phyloP scores from a whole-genome alignment of 2,113 vertebrate genomes.

The Poecilia latipinna region DNA sequence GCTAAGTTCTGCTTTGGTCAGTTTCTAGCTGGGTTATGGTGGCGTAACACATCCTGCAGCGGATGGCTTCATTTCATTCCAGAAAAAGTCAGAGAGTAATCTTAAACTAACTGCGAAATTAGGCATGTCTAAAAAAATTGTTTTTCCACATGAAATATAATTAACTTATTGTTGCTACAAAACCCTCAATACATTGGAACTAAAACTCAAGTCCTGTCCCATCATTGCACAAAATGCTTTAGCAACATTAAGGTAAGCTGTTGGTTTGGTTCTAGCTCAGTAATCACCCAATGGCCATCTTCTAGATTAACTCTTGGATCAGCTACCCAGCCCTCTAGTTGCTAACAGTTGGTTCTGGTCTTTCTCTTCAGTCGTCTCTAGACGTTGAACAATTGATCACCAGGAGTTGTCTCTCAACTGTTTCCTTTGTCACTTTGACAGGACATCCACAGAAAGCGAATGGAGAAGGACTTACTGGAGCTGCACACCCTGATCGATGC shows the following conservation, averaged over 20 bases:
- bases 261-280: neutral
- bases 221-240: too few species aligned
- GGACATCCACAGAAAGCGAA: conserved; percentile 98
- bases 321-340: neutral
- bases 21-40: too few species aligned
- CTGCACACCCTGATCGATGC: conserved; percentile 94
- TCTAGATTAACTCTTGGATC: neutral
- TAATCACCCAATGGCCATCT: neutral
- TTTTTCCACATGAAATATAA: too few species aligned
- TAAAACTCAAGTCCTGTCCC: too few species aligned
- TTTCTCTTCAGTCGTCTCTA: neutral
- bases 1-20: too few species aligned
- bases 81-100: too few species aligned
- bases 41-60: too few species aligned
- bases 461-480: conserved; percentile 97
- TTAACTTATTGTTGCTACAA: too few species aligned
- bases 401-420: neutral
- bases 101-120: too few species aligned
- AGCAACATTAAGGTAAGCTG: neutral
- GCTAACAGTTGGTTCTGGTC: neutral
- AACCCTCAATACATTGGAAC: too few species aligned
- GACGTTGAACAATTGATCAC: neutral
- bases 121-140: too few species aligned
- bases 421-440: conserved; percentile 47
- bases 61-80: too few species aligned